Conservation (phyloP, 2,888 invertebrate species). For the Zonitis immaculata region DNA sequence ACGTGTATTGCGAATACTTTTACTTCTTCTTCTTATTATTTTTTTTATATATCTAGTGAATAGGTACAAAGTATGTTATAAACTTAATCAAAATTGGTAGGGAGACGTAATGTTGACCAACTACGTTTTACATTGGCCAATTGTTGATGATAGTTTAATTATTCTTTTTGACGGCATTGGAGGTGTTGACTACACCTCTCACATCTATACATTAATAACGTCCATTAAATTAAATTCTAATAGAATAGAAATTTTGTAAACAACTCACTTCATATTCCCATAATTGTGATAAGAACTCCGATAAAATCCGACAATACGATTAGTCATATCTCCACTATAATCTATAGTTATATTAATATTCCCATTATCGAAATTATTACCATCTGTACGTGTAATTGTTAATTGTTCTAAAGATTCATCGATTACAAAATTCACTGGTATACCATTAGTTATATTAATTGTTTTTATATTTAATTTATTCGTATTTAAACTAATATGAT, state of each 20-base stretch:
- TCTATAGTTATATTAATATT: constrained; percentile 55
- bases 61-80: no score
- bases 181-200: background rate
- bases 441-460: constrained; percentile 39
- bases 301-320: constrained; percentile 70
- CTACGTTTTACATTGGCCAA: background rate
- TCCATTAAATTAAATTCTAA: background rate
- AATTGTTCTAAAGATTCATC: constrained; percentile 32
- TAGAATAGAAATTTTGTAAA: background rate
- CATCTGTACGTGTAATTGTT: constrained; percentile 32
- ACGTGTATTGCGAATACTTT: background rate
- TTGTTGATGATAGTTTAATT: background rate
- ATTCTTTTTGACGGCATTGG: background rate
- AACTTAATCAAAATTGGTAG: background rate
- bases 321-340: constrained; percentile 61
- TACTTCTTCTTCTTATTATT: no score
- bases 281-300: constrained; percentile 57
- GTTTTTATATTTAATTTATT: constrained; percentile 54
- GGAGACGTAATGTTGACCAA: background rate
- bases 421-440: constrained; percentile 24
- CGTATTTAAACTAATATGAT: constrained; percentile 57
- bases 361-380: constrained; percentile 22
- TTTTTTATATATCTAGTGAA: background rate
- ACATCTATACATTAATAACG: background rate
- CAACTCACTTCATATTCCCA: constrained; percentile 47